Evolutionary conservation across 2,113 vertebrate species (phyloP).

Genomic region (Dicerorhinus sumatrensis): DNA sequence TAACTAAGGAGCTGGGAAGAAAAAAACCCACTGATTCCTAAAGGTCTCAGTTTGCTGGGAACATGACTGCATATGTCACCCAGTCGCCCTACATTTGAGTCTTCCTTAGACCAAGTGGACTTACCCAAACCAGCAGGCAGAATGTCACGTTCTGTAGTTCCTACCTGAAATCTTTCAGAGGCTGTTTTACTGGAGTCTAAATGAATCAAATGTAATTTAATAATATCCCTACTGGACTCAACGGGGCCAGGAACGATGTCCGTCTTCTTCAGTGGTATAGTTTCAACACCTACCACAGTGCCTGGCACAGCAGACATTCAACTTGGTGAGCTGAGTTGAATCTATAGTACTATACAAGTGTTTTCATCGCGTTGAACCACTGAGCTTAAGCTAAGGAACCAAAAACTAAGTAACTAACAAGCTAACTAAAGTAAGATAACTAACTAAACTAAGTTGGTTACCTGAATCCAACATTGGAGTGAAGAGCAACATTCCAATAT

Average conservation of each 20-base stretch:
- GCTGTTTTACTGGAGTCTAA: not conserved
- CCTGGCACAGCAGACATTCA: not conserved
- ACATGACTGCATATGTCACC: not conserved
- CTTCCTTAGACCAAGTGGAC: not conserved
- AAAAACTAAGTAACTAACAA: not conserved
- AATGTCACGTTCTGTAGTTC: not conserved
- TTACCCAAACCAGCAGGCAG: not conserved
- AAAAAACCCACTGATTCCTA: not conserved
- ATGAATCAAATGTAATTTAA: not conserved
- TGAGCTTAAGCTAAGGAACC: not conserved
- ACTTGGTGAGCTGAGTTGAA: not conserved
- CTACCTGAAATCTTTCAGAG: not conserved
- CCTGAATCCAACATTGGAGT: conserved; percentile 96
- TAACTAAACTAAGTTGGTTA: conserved; percentile 74
- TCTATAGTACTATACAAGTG: not conserved
- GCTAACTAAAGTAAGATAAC: not conserved
- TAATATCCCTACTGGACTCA: not conserved
- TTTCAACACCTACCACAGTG: not conserved
- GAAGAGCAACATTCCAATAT: conserved; percentile 90
- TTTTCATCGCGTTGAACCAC: conserved; percentile 34
- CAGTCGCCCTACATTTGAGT: not conserved
- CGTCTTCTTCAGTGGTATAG: not conserved
- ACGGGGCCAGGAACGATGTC: not conserved
- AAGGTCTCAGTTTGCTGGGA: not conserved
- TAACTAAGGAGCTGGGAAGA: not conserved